Evolutionary conservation across 2,888 invertebrate species (phyloP), one percentile per base, ranked within the genome.

Genomic region (Mythimna pallens): DNA sequence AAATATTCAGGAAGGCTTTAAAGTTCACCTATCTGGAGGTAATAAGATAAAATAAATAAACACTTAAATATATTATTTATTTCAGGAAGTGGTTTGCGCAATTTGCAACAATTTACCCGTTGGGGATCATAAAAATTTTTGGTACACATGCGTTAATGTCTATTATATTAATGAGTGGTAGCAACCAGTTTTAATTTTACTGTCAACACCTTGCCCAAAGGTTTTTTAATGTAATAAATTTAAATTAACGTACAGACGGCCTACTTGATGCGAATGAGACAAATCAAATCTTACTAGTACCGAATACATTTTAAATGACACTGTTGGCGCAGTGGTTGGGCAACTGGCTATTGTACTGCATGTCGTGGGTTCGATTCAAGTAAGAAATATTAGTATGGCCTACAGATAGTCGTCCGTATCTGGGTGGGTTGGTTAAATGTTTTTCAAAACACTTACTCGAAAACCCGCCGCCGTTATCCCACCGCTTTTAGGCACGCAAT

Each of bases 111-210:
- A 7, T 25, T 43, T 63, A 76, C 77, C 66, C 66, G 47, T 62
- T 36, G 77, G 77, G 67, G 52, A 61, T 77, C 17, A 81, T 80
- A 71, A 81, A 81, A 76, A 59, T 62, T 54, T 17, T 66, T 64
- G 12, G 2, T 54, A 58, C 22, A 0, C 34, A 25, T 8, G 25
- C 12, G 52, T 77, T 75, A 68, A 57, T 61, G 12, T 25, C 3
- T 52, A 43, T 22, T n/a, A 54, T 57, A 65, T 62, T 63, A 40
- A 80, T 65, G 57, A 63, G 59, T 65, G 55, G 12, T 69, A 17
- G 3, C 0, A 52, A 57, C 62, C 17, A 20, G 66, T 81, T 57
- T n/a, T 17, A 70, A 64, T 70, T 40, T 52, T 47, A 57, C 10
- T 55, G 62, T 67, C 62, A 58, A 76, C 71, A 78, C 69, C 65